Conservation (phyloP, 2,888 invertebrate genomes). For the Cecidostiba fungosa region DNA sequence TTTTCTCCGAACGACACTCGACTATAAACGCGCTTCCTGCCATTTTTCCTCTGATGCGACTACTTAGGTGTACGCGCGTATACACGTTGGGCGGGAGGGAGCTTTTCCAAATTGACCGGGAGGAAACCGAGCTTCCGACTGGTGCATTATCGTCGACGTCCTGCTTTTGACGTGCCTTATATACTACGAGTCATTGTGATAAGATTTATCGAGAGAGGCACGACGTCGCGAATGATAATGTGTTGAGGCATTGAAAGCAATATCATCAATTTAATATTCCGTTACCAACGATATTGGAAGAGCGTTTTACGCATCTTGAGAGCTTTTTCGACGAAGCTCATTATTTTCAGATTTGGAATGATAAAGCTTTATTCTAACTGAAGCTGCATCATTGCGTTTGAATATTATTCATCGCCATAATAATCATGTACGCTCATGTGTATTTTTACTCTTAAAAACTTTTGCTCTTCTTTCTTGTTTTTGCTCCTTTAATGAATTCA, state of each 20-base stretch:
- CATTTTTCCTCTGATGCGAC: slow-evolving; percentile 25
- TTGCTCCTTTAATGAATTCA: not conserved
- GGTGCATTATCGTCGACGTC: not conserved
- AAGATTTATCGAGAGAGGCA: slow-evolving; percentile 8
- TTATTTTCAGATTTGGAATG: not conserved
- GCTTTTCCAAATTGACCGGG: slow-evolving; percentile 23
- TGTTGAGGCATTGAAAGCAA: not conserved
- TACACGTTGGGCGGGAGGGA: not conserved
- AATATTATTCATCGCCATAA: not conserved
- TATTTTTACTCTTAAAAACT: too few relatives aligned
- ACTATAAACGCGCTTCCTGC: not conserved
- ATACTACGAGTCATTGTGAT: slow-evolving; percentile 20
- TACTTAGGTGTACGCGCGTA: not conserved
- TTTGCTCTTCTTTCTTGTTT: too few relatives aligned
- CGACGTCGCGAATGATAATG: not conserved
- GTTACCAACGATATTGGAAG: not conserved
- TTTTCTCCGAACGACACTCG: not conserved
- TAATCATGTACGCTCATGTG: not conserved
- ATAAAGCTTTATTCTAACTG: not conserved
- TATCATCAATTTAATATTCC: not conserved
- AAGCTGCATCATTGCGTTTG: not conserved
- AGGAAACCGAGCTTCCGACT: not conserved
- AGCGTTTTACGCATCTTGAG: not conserved
- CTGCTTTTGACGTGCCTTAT: not conserved
- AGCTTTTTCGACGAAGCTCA: not conserved